Conservation (phyloP, 2,113 vertebrate species). For the Pelodiscus sinensis region DNA sequence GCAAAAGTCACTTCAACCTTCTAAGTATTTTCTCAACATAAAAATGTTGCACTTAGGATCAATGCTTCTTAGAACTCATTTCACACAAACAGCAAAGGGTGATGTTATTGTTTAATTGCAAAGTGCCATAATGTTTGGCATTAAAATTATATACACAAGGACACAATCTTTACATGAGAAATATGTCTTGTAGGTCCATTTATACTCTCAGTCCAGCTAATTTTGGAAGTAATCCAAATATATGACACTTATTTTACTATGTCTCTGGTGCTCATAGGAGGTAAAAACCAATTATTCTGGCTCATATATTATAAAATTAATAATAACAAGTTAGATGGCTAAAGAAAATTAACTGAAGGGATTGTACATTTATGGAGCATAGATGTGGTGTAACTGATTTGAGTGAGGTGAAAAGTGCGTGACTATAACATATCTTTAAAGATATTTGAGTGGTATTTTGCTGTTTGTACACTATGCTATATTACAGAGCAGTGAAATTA, state of each 20-base stretch:
- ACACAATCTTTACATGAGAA: neutral
- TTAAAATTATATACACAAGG: slow-evolving; percentile 2
- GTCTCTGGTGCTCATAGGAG: neutral
- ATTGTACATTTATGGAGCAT: neutral
- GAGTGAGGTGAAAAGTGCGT: neutral
- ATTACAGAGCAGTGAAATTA: neutral
- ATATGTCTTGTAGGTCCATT: neutral
- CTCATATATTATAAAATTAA: neutral
- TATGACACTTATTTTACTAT: neutral
- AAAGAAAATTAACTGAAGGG: neutral
- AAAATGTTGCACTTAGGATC: neutral
- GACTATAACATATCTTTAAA: neutral
- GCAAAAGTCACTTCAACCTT: slow-evolving; percentile 35
- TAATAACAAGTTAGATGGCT: neutral
- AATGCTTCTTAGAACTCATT: slow-evolving; percentile 11
- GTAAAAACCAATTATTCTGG: neutral
- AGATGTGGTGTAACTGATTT: neutral
- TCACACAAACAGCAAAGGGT: neutral
- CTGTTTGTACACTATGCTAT: neutral
- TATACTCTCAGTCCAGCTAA: neutral
- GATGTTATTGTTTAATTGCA: neutral
- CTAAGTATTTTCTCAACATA: neutral
- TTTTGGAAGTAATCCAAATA: neutral
- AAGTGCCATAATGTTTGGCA: neutral
- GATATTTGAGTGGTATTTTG: neutral